Evolutionary conservation across 2,113 vertebrate genomes (phyloP), one percentile per base, ranked within the genome.

Genomic region (Vidua macroura): DNA sequence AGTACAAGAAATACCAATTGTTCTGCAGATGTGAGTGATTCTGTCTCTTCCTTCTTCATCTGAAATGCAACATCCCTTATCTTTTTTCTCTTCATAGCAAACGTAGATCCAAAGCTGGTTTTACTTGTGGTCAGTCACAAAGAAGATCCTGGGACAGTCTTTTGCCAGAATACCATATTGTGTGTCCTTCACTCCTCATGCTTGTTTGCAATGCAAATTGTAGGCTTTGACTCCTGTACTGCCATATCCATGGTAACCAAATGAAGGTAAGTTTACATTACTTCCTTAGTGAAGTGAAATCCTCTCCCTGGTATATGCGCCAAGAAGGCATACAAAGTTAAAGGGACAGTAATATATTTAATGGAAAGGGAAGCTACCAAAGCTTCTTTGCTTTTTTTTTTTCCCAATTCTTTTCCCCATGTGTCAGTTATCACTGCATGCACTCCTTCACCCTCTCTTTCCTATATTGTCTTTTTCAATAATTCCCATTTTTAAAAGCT

Each of bases 191-290:
- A 63, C 90, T 94, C 49, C 83, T 96, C 93, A 76, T 83, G 69
- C 90, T 88, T 95, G 95, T 98, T 98, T 98, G 98, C 96, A 98
- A 98, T 98, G 97, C 97, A 98, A 98, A 98, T 98, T 84, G 68
- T 44, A 51, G 51, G 78, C 63, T 95, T 97, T 96, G 95, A 96
- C 92, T 92, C 90, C 92, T 69, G 27, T 58, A 66, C 91, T 90
- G 76, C 94, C 82, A 97, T 98, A 97, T 95, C 98, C 96, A 98
- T 98, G 97, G 97, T 95, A 98, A 98, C 97, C 85, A 96, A 97
- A 97, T 41, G 86, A 97, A 96, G 93, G 94, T 92, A 97, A 95
- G 97, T 98, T 97, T 96, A 93, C 87, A 91, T 94, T 96, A 95
- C 96, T 97, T 98, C 96, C 97, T 96, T 67, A 92, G 75, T 37